phyloP scores from a whole-genome alignment of 2,113 vertebrate genomes.

The Saimiri boliviensis region DNA sequence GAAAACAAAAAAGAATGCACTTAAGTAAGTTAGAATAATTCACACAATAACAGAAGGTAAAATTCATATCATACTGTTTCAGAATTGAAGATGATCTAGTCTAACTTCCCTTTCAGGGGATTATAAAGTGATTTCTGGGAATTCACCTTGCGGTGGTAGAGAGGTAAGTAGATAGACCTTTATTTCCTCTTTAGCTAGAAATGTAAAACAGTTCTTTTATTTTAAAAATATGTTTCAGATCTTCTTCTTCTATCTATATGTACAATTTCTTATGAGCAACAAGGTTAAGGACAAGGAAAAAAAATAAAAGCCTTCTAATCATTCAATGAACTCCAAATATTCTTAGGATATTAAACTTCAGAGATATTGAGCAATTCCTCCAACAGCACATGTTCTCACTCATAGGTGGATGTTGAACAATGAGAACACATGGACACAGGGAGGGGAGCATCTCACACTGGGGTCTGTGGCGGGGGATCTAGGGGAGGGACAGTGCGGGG shows the following conservation, averaged over 20 bases:
- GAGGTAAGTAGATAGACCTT: rapidly evolving
- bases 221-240: not conserved
- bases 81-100: not conserved
- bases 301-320: not conserved
- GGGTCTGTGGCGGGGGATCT: too few relatives aligned
- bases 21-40: not conserved
- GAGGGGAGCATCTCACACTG: too few relatives aligned
- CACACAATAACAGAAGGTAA: not conserved
- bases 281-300: not conserved
- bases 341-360: not conserved
- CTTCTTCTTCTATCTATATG: not conserved
- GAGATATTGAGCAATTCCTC: not conserved
- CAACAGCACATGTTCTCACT: not conserved
- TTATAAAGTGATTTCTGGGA: not conserved
- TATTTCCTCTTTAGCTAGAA: not conserved
- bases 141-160: not conserved
- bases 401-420: too few relatives aligned
- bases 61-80: not conserved
- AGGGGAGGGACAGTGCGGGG: too few relatives aligned
- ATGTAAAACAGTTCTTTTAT: not conserved
- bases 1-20: too few relatives aligned
- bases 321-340: not conserved
- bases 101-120: not conserved
- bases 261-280: not conserved
- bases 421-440: too few relatives aligned